phyloP scores from a whole-genome alignment of 1,140 invertebrate species.

The Stegodyphus dumicola region DNA sequence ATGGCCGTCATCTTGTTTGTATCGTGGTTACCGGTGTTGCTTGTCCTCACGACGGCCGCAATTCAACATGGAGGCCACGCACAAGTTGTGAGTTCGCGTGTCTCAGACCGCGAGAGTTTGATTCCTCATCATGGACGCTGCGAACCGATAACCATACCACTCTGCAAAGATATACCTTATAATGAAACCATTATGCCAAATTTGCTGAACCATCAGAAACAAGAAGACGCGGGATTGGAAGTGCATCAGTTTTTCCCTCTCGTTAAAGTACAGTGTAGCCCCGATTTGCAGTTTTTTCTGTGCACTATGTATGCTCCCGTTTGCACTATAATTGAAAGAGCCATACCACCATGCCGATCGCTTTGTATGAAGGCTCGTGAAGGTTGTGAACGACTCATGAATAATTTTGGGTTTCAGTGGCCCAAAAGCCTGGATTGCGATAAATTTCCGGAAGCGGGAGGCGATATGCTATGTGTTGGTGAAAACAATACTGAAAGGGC shows the following conservation, averaged over 20 bases:
- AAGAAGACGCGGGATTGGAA: slow-evolving; percentile 94
- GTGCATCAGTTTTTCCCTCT: slow-evolving; percentile 94
- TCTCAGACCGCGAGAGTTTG: slow-evolving; percentile 55
- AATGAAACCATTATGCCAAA: slow-evolving; percentile 98
- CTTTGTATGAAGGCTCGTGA: slow-evolving; percentile 87
- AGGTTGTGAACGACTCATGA: slow-evolving; percentile 93
- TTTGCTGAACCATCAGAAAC: slow-evolving; percentile 89
- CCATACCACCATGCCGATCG: slow-evolving; percentile 91
- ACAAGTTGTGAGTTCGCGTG: slow-evolving; percentile 51
- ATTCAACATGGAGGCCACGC: slow-evolving; percentile 49
- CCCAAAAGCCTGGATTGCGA: slow-evolving; percentile 92
- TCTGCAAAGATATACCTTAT: slow-evolving; percentile 93
- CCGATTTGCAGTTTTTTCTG: slow-evolving; percentile 93
- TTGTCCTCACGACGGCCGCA: slow-evolving; percentile 37
- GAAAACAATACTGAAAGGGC: slow-evolving; percentile 73
- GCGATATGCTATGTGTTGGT: slow-evolving; percentile 82
- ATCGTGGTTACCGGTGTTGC: slow-evolving; percentile 51
- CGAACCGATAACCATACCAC: slow-evolving; percentile 84
- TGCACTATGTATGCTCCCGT: slow-evolving; percentile 96
- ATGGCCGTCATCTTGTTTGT: slow-evolving; percentile 58
- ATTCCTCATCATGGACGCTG: slow-evolving; percentile 60
- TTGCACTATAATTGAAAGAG: slow-evolving; percentile 89
- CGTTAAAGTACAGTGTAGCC: slow-evolving; percentile 95
- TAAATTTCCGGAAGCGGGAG: slow-evolving; percentile 82
- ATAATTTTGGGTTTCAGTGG: slow-evolving; percentile 93